Evolutionary conservation across 2,797 vertebrate species (phyloP).

Genomic region (Calcarius lapponicus): DNA sequence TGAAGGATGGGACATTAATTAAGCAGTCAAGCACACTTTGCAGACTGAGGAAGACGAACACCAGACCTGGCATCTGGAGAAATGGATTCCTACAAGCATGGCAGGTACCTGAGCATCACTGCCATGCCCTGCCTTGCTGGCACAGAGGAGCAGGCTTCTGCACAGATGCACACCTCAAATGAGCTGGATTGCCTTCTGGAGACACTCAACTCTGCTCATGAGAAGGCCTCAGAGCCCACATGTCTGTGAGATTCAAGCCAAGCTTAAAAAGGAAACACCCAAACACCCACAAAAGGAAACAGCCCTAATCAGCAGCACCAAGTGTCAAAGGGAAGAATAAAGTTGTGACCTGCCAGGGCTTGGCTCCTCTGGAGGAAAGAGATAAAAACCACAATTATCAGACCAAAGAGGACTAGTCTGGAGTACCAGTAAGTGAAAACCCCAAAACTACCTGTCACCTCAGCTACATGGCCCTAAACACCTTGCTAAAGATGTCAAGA

Average conservation of each 20-base stretch:
- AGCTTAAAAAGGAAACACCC: neutral
- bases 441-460: neutral
- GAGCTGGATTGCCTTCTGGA: neutral
- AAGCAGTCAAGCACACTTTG: neutral
- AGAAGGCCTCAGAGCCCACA: neutral
- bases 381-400: neutral
- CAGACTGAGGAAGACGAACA: neutral
- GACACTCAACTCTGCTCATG: neutral
- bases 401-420: neutral
- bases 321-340: neutral
- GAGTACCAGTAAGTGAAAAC: neutral
- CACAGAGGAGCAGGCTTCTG: neutral
- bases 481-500: neutral
- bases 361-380: neutral
- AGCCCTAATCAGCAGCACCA: neutral
- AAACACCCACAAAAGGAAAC: neutral
- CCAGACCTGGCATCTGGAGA: neutral
- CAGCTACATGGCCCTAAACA: neutral
- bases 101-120: neutral
- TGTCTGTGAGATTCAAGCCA: neutral
- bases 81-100: rapidly evolving
- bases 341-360: neutral
- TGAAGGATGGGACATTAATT: neutral
- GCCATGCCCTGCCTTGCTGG: rapidly evolving
- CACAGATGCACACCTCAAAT: neutral